Conservation (phyloP, 2,888 invertebrate genomes). For the Helleia helle region DNA sequence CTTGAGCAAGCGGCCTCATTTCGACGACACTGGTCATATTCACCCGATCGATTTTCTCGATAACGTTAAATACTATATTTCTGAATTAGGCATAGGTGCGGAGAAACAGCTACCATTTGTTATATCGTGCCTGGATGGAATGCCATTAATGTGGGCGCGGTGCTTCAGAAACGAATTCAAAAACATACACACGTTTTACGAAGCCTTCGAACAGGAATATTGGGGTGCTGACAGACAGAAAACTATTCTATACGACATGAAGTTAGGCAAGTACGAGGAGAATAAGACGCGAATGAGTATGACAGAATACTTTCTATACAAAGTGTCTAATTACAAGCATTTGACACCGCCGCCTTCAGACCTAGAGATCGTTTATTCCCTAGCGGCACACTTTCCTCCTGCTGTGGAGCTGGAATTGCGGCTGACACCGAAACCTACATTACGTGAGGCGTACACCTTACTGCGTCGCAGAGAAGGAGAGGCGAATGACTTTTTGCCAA, state of each 20-base stretch:
- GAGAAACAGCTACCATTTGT: slow-evolving; percentile 58
- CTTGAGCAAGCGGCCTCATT: slow-evolving; percentile 54
- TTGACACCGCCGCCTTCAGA: slow-evolving; percentile 61
- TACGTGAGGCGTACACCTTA: slow-evolving; percentile 60
- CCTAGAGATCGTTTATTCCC: slow-evolving; percentile 61
- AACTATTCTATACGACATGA: slow-evolving; percentile 59
- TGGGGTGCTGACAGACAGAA: slow-evolving; percentile 64
- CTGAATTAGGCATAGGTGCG: slow-evolving; percentile 48
- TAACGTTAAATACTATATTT: slow-evolving; percentile 53
- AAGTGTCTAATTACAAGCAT: slow-evolving; percentile 62
- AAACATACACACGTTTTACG: slow-evolving; percentile 46
- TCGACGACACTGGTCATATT: slow-evolving; percentile 54
- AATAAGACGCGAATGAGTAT: slow-evolving; percentile 46
- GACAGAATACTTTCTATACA: slow-evolving; percentile 65
- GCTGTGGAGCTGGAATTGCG: slow-evolving; percentile 62
- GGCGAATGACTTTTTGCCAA: slow-evolving; percentile 55
- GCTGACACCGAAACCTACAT: slow-evolving; percentile 57
- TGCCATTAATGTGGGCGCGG: slow-evolving; percentile 63
- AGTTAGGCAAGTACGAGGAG: slow-evolving; percentile 61
- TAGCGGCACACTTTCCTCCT: slow-evolving; percentile 63
- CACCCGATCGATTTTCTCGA: slow-evolving; percentile 67
- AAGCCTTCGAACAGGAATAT: slow-evolving; percentile 60
- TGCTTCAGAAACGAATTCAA: slow-evolving; percentile 58
- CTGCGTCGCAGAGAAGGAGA: slow-evolving; percentile 63
- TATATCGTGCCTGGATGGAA: slow-evolving; percentile 59